phyloP scores from a whole-genome alignment of 2,797 vertebrate species.

The Oryzias dopingdopingensis region DNA sequence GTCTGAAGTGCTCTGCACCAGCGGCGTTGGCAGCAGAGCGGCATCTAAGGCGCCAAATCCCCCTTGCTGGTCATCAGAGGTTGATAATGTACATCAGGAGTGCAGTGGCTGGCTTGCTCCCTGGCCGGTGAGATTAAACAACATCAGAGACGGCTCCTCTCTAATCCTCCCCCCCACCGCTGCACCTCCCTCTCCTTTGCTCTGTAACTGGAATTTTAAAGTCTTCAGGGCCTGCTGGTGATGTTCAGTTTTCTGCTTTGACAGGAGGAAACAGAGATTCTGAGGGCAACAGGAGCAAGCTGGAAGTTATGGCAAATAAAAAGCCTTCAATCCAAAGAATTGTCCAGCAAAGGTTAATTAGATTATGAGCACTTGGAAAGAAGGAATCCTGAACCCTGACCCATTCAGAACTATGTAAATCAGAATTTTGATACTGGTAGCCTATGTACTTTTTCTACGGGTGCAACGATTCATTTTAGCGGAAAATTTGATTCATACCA shows the following conservation, averaged over 20 bases:
- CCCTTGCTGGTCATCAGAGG: conserved; percentile 64
- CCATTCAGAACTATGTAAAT: neutral
- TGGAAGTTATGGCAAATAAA: conserved; percentile 12
- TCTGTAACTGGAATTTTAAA: conserved; percentile 64
- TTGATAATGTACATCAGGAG: conserved; percentile 70
- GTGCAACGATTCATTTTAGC: too few relatives aligned
- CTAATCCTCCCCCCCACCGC: conserved; percentile 56
- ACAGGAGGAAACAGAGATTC: conserved; percentile 32
- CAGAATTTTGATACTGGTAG: too few relatives aligned
- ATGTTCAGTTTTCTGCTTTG: conserved; percentile 50
- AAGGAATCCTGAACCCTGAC: neutral
- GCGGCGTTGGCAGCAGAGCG: conserved; percentile 30
- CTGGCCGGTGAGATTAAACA: conserved; percentile 75
- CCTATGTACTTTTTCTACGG: too few relatives aligned
- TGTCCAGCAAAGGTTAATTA: neutral
- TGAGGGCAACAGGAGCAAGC: conserved; percentile 10
- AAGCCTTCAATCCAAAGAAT: neutral
- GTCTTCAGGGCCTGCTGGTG: conserved; percentile 54
- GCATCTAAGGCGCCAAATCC: conserved; percentile 48
- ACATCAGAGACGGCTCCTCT: conserved; percentile 67
- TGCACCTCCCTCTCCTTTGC: conserved; percentile 40
- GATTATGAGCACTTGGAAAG: neutral
- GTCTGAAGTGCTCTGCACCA: conserved; percentile 39
- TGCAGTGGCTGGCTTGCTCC: conserved; percentile 42
- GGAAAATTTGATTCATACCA: too few relatives aligned